Evolutionary conservation across 2,888 invertebrate species (phyloP).

Genomic region (Tachystola acroxantha): DNA sequence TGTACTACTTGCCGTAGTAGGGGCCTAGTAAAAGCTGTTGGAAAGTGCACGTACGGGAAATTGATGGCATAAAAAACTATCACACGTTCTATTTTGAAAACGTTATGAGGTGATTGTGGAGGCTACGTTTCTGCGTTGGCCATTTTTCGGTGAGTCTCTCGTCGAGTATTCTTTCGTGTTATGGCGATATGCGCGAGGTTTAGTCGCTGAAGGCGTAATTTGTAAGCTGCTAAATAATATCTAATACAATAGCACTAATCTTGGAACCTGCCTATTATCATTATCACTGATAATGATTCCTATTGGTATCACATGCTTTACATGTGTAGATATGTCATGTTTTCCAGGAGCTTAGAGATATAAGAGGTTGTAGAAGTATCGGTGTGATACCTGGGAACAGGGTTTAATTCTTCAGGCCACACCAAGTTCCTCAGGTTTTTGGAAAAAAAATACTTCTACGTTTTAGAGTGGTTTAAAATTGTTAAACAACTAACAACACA

Average conservation of each 20-base stretch:
- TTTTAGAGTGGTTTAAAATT: no score
- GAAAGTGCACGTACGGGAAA: slow-evolving; percentile 71
- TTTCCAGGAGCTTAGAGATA: neutral
- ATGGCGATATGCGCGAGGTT: slow-evolving; percentile 33
- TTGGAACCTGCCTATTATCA: neutral
- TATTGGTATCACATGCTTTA: neutral
- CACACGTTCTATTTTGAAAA: slow-evolving; percentile 57
- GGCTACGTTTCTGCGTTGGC: slow-evolving; percentile 57
- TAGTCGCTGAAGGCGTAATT: slow-evolving; percentile 22
- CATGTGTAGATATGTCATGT: neutral
- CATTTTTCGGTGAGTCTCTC: slow-evolving; percentile 66
- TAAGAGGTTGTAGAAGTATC: no score
- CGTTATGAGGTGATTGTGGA: slow-evolving; percentile 50
- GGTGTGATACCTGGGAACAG: no score
- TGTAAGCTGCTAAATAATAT: slow-evolving; percentile 18
- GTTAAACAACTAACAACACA: no score
- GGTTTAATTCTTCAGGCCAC: no score
- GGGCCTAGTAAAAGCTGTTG: slow-evolving; percentile 75
- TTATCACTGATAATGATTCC: no score
- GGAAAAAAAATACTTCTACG: no score
- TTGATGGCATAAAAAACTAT: slow-evolving; percentile 64
- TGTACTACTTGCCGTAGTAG: slow-evolving; percentile 66
- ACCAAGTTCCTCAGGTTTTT: no score
- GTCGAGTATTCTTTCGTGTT: slow-evolving; percentile 47
- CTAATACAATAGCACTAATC: neutral